Evolutionary conservation across 2,113 vertebrate species (phyloP).

Genomic region (Tychaedon coryphoeus): DNA sequence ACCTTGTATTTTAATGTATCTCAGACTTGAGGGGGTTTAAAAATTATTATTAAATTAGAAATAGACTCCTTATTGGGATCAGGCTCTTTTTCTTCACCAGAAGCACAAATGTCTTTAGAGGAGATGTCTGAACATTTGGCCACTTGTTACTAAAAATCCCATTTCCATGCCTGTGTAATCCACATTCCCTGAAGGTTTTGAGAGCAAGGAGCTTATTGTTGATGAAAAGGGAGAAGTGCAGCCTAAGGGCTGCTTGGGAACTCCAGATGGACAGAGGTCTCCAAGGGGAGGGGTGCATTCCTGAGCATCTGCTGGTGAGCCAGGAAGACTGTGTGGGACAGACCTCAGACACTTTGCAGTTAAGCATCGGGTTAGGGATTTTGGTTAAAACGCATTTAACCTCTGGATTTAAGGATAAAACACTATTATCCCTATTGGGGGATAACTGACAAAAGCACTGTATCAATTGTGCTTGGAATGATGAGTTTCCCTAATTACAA

Average conservation of each 20-base stretch:
- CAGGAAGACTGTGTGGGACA: not conserved
- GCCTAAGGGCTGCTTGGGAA: constrained; percentile 8
- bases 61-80: constrained; percentile 7
- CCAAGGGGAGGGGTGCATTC: not conserved
- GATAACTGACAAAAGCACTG: constrained; percentile 13
- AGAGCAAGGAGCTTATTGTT: constrained; percentile 34
- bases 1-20: constrained; percentile 46
- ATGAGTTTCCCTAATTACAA: constrained; percentile 23
- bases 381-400: constrained; percentile 8
- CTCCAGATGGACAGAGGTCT: constrained; percentile 10
- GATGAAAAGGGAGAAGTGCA: constrained; percentile 19
- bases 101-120: constrained; percentile 29
- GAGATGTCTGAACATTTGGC: constrained; percentile 19
- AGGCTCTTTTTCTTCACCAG: not conserved
- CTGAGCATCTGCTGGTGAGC: constrained; percentile 4
- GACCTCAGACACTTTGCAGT: not conserved
- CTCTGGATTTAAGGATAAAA: constrained; percentile 49
- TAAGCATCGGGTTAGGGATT: not conserved
- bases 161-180: constrained; percentile 42
- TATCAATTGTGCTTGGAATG: not conserved
- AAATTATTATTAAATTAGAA: constrained; percentile 52
- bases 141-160: constrained; percentile 54
- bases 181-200: constrained; percentile 31
- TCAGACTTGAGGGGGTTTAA: not conserved
- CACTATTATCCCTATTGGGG: constrained; percentile 1